These are phyloP conservation scores for Scleropages formosus DNA, from an alignment of 2,797 vertebrate genomes.

Conservation along the genomic window DNA sequence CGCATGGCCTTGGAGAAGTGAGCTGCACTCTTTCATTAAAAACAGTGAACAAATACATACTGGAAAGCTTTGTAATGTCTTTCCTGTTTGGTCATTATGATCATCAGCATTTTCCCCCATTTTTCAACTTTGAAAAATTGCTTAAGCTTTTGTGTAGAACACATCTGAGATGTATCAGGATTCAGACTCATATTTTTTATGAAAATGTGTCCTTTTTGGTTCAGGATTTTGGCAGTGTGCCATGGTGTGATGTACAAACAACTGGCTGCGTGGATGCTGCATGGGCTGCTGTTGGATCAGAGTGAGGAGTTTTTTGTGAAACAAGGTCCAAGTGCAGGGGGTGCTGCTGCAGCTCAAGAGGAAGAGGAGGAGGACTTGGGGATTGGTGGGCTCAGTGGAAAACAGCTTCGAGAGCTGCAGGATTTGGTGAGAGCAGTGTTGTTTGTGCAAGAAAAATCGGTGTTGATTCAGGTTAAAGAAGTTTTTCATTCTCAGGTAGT, in stretches of 20 bases:
- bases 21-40: constrained; percentile 42
- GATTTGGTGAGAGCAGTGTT: constrained; percentile 77
- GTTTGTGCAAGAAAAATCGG: not conserved
- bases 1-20: constrained; percentile 94
- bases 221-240: constrained; percentile 90
- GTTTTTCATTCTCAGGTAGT: not conserved
- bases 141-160: not conserved
- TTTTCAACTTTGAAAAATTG: not conserved
- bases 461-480: not conserved
- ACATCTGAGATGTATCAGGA: not conserved
- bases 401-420: constrained; percentile 90
- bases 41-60: too few species aligned
- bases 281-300: constrained; percentile 89
- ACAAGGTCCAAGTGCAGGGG: constrained; percentile 89
- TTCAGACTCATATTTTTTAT: not conserved
- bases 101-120: not conserved
- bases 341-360: constrained; percentile 76
- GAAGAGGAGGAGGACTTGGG: constrained; percentile 96
- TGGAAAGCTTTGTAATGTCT: not conserved
- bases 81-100: not conserved
- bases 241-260: constrained; percentile 99
- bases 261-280: constrained; percentile 97
- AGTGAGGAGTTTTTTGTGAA: constrained; percentile 96
- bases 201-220: not conserved
- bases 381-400: constrained; percentile 92